phyloP scores from a whole-genome alignment of 2,888 invertebrate species.

The Philonicus albiceps region DNA sequence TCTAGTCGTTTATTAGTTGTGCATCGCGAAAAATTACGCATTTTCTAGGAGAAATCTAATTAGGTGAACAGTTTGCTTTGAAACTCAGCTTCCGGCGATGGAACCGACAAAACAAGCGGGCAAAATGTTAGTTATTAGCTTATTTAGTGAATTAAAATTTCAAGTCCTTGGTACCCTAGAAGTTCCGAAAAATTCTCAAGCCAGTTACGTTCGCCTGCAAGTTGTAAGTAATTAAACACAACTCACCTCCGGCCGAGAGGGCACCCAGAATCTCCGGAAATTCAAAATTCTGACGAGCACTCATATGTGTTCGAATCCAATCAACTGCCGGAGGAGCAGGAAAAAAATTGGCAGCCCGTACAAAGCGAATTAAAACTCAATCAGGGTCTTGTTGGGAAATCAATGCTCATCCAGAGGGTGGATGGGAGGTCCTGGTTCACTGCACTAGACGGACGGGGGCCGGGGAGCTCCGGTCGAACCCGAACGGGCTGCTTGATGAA shows the following conservation, averaged over 20 bases:
- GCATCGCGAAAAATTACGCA: not conserved
- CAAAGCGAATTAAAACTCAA: conserved; percentile 41
- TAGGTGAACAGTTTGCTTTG: not conserved
- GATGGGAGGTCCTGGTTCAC: not conserved
- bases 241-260: not conserved
- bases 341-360: conserved; percentile 23
- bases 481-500: conserved; percentile 14
- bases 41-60: not conserved
- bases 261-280: not conserved
- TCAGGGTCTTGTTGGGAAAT: conserved; percentile 36
- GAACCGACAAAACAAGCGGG: conserved; percentile 6
- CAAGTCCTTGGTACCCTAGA: not conserved
- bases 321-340: not conserved
- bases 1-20: not conserved
- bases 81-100: not conserved
- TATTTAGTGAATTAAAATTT: not conserved
- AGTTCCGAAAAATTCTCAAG: not conserved
- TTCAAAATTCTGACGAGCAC: not conserved
- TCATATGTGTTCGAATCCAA: conserved; percentile 14
- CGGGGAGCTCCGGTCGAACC: not conserved
- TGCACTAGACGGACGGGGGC: not conserved
- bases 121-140: conserved; percentile 16
- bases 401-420: conserved; percentile 6
- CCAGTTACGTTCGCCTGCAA: not conserved
- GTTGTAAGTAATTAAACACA: conserved; percentile 3